phyloP scores from a whole-genome alignment of 2,113 vertebrate species.

The Etia nguti region DNA sequence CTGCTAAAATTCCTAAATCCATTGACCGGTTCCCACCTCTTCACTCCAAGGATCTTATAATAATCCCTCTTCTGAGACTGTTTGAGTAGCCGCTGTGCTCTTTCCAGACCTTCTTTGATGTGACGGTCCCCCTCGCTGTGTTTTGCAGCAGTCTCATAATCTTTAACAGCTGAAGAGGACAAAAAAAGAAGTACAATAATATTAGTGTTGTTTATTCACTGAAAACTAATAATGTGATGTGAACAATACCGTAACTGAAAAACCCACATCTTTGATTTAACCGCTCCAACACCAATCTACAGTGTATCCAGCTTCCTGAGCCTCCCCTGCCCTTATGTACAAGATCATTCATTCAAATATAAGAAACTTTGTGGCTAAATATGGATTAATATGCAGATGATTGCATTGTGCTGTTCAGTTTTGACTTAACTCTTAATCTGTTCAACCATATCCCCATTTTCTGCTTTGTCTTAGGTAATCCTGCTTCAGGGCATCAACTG shows the following conservation, averaged over 20 bases:
- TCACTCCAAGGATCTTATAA: conserved; percentile 97
- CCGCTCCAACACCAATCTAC: neutral
- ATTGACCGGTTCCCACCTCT: conserved; percentile 77
- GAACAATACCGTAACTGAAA: neutral
- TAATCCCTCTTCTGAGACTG: conserved; percentile 96
- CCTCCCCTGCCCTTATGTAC: neutral
- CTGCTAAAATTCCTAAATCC: neutral
- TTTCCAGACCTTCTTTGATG: conserved; percentile 91
- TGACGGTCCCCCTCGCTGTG: conserved; percentile 88
- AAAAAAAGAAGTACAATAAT: neutral
- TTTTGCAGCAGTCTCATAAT: conserved; percentile 88
- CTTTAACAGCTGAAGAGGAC: conserved; percentile 81
- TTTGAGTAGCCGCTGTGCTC: conserved; percentile 89
- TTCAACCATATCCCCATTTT: neutral
- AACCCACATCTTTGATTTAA: neutral
- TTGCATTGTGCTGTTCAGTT: neutral
- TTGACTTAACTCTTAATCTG: neutral
- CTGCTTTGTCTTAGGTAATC: neutral
- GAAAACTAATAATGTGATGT: neutral
- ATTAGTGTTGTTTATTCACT: neutral
- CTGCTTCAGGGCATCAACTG: neutral
- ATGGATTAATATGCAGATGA: neutral
- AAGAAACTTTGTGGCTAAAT: neutral
- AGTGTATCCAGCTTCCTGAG: neutral
- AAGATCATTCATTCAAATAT: neutral